phyloP scores from a whole-genome alignment of 2,888 invertebrate genomes.

The Plagiodera versicolora region DNA sequence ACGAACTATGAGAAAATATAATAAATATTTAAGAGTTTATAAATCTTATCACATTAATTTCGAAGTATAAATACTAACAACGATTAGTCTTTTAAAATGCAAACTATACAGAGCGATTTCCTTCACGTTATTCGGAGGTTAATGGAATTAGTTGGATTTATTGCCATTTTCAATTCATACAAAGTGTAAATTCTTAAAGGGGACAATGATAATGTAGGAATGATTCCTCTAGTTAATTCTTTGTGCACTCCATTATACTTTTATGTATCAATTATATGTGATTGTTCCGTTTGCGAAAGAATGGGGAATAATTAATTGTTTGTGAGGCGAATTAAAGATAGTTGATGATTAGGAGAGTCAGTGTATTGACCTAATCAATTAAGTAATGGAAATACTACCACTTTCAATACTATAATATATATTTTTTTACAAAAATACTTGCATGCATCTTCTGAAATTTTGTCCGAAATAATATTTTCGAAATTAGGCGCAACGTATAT shows the following conservation, averaged over 20 bases:
- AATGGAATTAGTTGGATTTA: too few species aligned
- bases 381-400: not conserved
- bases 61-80: not conserved
- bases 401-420: too few species aligned
- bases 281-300: not conserved
- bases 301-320: not conserved
- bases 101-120: too few species aligned
- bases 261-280: too few species aligned
- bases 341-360: not conserved
- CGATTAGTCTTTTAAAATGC: not conserved
- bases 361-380: not conserved
- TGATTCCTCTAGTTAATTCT: not conserved
- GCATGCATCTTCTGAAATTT: too few species aligned
- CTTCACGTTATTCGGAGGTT: too few species aligned
- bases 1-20: not conserved
- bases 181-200: too few species aligned
- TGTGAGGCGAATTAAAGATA: not conserved
- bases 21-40: not conserved
- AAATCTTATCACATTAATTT: not conserved
- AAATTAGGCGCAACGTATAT: too few species aligned
- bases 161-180: too few species aligned
- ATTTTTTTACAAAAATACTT: too few species aligned
- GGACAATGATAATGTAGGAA: too few species aligned
- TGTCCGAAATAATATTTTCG: too few species aligned
- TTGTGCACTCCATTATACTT: not conserved